phyloP scores from a whole-genome alignment of 2,113 vertebrate genomes.

The Amazona guildingii region DNA sequence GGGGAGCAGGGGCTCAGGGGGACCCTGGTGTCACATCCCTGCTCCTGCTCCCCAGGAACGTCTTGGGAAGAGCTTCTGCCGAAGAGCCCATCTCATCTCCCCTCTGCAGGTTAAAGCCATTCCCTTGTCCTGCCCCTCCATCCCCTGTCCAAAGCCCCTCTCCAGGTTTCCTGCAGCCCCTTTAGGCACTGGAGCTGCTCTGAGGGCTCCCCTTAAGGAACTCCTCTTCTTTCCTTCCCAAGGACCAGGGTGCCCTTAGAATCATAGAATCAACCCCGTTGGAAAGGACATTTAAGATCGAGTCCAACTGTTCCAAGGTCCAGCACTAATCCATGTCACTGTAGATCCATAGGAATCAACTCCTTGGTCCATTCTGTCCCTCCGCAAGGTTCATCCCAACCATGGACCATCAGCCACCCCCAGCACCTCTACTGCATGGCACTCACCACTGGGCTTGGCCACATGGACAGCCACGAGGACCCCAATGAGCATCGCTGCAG shows the following conservation, averaged over 20 bases:
- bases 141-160: no score
- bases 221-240: background rate
- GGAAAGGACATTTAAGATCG: background rate
- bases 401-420: accelerated
- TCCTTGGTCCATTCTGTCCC: background rate
- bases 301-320: background rate
- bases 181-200: background rate
- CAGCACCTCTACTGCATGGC: accelerated
- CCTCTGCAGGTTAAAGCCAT: background rate
- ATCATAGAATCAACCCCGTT: background rate
- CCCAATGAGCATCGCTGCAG: accelerated
- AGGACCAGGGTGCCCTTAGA: background rate
- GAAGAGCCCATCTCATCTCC: background rate
- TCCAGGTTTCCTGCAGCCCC: background rate
- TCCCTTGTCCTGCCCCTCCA: background rate
- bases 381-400: accelerated
- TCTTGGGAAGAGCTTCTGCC: background rate
- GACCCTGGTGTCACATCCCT: accelerated
- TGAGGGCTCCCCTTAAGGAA: background rate
- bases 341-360: accelerated
- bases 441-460: accelerated
- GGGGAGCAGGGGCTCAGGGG: background rate
- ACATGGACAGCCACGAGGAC: accelerated
- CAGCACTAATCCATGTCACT: background rate
- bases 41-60: background rate